phyloP scores from a whole-genome alignment of 1,140 invertebrate genomes.

The Drosophila orosa region DNA sequence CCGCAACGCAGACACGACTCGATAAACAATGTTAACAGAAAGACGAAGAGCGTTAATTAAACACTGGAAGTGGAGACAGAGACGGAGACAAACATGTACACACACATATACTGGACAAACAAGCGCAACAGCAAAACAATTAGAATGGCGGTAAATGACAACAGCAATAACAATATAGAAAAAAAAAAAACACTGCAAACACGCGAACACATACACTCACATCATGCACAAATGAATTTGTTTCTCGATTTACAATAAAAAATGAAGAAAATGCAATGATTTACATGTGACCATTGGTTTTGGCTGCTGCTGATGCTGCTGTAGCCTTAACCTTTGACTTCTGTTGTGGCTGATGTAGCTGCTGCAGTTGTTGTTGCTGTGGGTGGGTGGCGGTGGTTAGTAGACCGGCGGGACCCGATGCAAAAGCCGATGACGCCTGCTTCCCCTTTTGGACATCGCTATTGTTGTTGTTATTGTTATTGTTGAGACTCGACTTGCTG shows the following conservation, averaged over 20 bases:
- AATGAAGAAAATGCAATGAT: constrained; percentile 73
- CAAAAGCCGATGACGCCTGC: constrained; percentile 38
- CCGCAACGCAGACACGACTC: constrained; percentile 50
- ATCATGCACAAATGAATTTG: constrained; percentile 21
- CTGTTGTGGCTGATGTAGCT: constrained; percentile 23
- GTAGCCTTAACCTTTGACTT: constrained; percentile 65
- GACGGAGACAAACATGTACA: constrained; percentile 15
- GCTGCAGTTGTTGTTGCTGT: constrained; percentile 23
- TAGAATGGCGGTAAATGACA: constrained; percentile 46
- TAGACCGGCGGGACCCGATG: constrained; percentile 50
- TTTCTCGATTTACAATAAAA: constrained; percentile 30
- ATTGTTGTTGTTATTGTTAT: constrained; percentile 58
- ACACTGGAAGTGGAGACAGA: constrained; percentile 51
- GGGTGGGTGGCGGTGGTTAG: constrained; percentile 50
- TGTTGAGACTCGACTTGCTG: constrained; percentile 64
- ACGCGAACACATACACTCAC: constrained; percentile 11
- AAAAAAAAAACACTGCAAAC: constrained; percentile 5
- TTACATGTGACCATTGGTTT: constrained; percentile 77
- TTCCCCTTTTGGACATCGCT: constrained; percentile 56
- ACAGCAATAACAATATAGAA: constrained; percentile 22
- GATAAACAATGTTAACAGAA: constrained; percentile 68
- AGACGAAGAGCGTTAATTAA: constrained; percentile 68
- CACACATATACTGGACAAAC: constrained; percentile 33
- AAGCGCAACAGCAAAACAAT: constrained; percentile 66
- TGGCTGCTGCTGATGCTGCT: constrained; percentile 49